Evolutionary conservation across 2,888 invertebrate genomes (phyloP), one percentile per base, ranked within the genome.

Genomic region (Drosophila pseudotalamancana): DNA sequence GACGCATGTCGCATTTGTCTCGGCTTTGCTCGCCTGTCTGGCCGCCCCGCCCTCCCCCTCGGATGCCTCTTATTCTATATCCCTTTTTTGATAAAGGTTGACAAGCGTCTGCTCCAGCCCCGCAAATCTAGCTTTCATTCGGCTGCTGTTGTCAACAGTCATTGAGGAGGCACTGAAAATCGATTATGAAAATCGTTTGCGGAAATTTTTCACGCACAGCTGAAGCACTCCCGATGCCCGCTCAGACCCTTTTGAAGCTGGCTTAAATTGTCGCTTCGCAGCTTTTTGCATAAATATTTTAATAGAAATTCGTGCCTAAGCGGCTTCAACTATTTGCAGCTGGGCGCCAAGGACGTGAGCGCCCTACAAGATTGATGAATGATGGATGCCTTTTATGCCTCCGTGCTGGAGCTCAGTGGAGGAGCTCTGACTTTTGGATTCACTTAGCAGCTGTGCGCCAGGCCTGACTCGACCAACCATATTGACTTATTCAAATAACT

Each of bases 1-100:
- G 87, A 89, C 81, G 79, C 86, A 87, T 75, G 79, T 78, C 79
- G 81, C 86, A 81, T 81, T 88, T 89, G 83, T 89, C 87, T 88
- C 73, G 81, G 85, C 85, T 67, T 87, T 62, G 56, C 51, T 50
- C 46, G 37, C 37, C 35, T 63, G 67, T 64, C 61, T 56, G 49
- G 48, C 35, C 40, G 29, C 53, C 31, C 48, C 12, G n/a, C 46
- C 29, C 16, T n/a, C 5, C 6, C 14, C n/a, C 31, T 31, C 19
- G 35, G 8, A 5, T 39, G 46, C 27, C 45, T 55, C 39, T 55
- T 43, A 39, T 21, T 9, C 19, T 69, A 40, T 67, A 69, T 64
- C 62, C 78, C 49, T 57, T 69, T 69, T 77, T 68, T 83, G 88
- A 83, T 82, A 83, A 87, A 83, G 82, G 82, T 83, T 88, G 88